Evolutionary conservation across 1,140 invertebrate species (phyloP).

Genomic region (Condylostylus longicornis): DNA sequence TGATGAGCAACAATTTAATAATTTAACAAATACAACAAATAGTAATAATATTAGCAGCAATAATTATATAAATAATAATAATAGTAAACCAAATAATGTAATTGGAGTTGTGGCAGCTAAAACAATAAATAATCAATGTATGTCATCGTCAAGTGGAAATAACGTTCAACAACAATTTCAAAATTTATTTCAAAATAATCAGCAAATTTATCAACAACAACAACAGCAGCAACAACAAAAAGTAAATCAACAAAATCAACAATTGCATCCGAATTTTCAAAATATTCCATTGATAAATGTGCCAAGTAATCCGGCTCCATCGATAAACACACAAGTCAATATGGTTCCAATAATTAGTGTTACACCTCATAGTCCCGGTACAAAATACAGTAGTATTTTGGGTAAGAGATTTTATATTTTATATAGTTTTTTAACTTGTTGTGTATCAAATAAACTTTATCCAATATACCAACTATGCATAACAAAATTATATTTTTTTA

Average conservation of each 20-base stretch:
- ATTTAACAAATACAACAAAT: constrained; percentile 1
- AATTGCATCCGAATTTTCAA: neutral
- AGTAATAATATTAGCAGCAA: constrained; percentile 18
- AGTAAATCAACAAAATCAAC: constrained; percentile 1
- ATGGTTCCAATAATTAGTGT: constrained; percentile 70
- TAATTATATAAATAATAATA: constrained; percentile 27
- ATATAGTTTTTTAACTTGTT: neutral
- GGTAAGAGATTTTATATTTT: constrained; percentile 7
- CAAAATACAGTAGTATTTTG: constrained; percentile 33
- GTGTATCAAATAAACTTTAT: neutral
- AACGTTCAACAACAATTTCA: neutral
- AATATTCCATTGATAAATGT: constrained; percentile 6
- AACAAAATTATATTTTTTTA: neutral
- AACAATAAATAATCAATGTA: neutral
- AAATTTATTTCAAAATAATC: neutral
- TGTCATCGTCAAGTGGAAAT: neutral
- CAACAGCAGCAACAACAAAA: neutral
- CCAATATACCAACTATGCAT: neutral
- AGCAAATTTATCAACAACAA: neutral
- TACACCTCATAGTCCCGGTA: constrained; percentile 63
- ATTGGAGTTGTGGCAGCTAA: too few species aligned
- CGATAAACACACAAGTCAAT: constrained; percentile 16
- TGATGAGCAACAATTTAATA: neutral
- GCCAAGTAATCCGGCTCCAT: constrained; percentile 4
- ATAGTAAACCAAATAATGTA: constrained; percentile 17